Base-by-base conservation (phyloP, 1,140 invertebrate genomes). In the Cyphomyrmex costatus region DNA sequence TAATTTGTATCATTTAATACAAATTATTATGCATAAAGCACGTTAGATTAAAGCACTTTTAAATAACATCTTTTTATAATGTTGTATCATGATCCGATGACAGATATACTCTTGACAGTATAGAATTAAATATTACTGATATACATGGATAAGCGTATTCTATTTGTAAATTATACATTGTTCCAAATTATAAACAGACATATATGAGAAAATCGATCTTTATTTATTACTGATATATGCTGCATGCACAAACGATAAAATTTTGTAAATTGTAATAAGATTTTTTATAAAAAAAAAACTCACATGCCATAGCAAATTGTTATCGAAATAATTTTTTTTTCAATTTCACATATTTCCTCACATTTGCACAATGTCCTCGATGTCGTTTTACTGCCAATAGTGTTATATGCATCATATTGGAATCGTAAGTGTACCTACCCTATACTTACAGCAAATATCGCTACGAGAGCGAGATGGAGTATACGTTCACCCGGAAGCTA, bases 221-320 rank as follows among this genome's bases (percentile, higher is more conserved):
- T 85, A 80, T 84, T 90, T 90, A 88, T 86, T 78, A 74, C 12
- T 19, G 60, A 77, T 49, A 60, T 68, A 58, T 42, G 1, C 24
- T 61, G 27, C 16, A 5, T 24, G 21, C 46, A 61, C 66, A 82
- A 36, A 77, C 30, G 51, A 90, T 42, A 46, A 87, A 90, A 90
- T 90, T 83, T 90, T 90, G 65, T 79, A 90, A 82, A 63, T 83
- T 86, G 36, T 90, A 90, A 71, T 85, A 61, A 79, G 36, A 86
- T 86, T 89, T 90, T 88, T 82, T 90, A 90, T 90, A 90, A 83
- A 88, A 74, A 33, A n/a, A 14, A 19, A 63, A 63, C 33, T 36
- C 36, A 90, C 86, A 82, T 86, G 73, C 70, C 42, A 63, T 56
- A 58, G 71, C 74, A 82, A 51, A 58, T 53, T 60, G 61, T 86